Base-by-base conservation (phyloP, 2,888 invertebrate species). In the Drosophila ezoana region DNA sequence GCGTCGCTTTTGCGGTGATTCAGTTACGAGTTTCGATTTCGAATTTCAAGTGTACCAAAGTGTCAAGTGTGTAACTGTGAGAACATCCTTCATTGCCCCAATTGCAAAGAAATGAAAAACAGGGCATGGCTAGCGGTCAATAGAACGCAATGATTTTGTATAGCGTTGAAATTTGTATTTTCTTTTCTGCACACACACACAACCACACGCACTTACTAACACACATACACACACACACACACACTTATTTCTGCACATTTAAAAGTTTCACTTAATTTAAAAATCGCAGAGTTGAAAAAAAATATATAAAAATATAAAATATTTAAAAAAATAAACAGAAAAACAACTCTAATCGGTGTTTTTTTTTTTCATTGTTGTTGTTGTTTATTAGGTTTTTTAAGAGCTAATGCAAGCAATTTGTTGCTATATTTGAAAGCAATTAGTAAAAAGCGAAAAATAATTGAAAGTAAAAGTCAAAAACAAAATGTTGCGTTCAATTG, bases 401-500 rank as follows among this genome's bases (percentile, higher is more conserved):
- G 43, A 60, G 51, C 62, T 48, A 70, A 64, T 61, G 54, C 70
- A 66, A 67, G 40, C 57, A 73, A 84, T 65, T 72, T 75, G 77
- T 77, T 78, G 75, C 67, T 38, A 35, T 6, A 48, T 49, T 54
- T 35, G 48, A 64, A 68, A 53, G 48, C 52, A 53, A 63, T 60
- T 64, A 51, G 59, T 18, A 44, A 71, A 54, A 45, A 44, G n/a
- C n/a, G 52, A 44, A 41, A 61, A 41, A 4, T 18, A 11, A 32
- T 3, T 38, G 45, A 70, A 63, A 57, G 14, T 23, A 49, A 66
- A 66, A 76, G 44, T 69, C 48, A 70, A 63, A 68, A 23, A 18
- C 37, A 69, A 81, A 89, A 89, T 92, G 92, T 91, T 92, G 89
- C 91, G 90, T 89, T 89, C 89, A 76, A 87, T 91, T 90, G 89